Evolutionary conservation across 1,140 invertebrate species (phyloP).

Genomic region (Pogonomyrmex californicus): DNA sequence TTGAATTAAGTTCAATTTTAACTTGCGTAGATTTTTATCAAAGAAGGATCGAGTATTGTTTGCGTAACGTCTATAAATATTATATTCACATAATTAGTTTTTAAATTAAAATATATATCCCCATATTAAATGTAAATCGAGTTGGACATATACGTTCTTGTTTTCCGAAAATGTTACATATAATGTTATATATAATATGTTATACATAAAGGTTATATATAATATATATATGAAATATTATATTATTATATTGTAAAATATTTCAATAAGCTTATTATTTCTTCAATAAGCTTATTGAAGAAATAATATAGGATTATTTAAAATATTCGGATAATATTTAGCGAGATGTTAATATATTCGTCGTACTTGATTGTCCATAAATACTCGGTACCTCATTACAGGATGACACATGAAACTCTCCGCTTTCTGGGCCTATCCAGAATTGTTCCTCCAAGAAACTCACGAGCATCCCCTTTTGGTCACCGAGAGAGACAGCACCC

Average conservation of each 20-base stretch:
- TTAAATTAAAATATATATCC: slow-evolving; percentile 10
- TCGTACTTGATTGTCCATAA: background rate
- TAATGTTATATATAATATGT: background rate
- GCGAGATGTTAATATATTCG: background rate
- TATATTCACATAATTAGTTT: background rate
- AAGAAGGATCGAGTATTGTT: background rate
- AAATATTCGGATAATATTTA: background rate
- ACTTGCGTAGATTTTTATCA: slow-evolving; percentile 6
- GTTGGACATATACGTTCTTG: too few relatives aligned
- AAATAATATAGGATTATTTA: background rate
- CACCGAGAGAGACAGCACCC: slow-evolving; percentile 24
- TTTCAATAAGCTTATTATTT: too few relatives aligned
- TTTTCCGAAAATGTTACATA: slow-evolving; percentile 6
- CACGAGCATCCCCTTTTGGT: slow-evolving; percentile 56
- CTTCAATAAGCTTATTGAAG: background rate
- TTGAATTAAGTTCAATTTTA: slow-evolving; percentile 26
- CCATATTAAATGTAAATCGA: background rate
- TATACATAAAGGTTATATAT: too few relatives aligned
- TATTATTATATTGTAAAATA: too few relatives aligned
- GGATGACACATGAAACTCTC: slow-evolving; percentile 57
- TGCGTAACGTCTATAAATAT: slow-evolving; percentile 23
- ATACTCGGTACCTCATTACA: slow-evolving; percentile 40
- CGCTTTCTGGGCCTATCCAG: slow-evolving; percentile 28
- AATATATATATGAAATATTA: too few relatives aligned
- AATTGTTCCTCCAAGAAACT: slow-evolving; percentile 35